Percentiles rank a stretch among this genome's conserved stretches.
Evolutionary conservation across 2,888 invertebrate species (phyloP).

Genomic region (Scaptomyza flava): DNA sequence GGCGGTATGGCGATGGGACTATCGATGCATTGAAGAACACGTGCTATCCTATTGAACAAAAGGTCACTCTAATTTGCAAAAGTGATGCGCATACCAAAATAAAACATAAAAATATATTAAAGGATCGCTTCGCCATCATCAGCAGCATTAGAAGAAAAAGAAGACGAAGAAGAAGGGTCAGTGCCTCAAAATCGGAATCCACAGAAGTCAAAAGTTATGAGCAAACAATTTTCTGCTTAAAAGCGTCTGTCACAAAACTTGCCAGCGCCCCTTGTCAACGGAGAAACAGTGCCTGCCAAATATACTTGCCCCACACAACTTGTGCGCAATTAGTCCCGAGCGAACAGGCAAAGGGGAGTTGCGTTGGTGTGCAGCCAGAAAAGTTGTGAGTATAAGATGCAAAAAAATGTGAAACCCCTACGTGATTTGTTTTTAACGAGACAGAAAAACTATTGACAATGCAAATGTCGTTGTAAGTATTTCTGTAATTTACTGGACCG

Average conservation of each 20-base stretch:
- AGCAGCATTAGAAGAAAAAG: background rate
- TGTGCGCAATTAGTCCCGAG: slow-evolving; percentile 66
- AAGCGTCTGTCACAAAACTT: slow-evolving; percentile 78
- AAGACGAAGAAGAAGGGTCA: slow-evolving; percentile 4
- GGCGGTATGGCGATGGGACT: background rate
- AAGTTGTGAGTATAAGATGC: slow-evolving; percentile 42
- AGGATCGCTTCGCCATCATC: background rate
- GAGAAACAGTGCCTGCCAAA: slow-evolving; percentile 40
- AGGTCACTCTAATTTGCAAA: background rate
- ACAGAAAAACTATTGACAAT: slow-evolving; percentile 74
- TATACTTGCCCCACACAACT: slow-evolving; percentile 59
- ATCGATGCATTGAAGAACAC: background rate
- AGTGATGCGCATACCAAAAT: background rate
- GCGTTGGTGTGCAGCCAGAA: slow-evolving; percentile 25
- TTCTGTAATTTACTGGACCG: slow-evolving; percentile 45
- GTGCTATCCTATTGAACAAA: background rate
- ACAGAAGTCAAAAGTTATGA: slow-evolving; percentile 69
- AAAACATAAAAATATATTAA: background rate
- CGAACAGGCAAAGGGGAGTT: too few relatives aligned
- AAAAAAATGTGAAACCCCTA: slow-evolving; percentile 40
- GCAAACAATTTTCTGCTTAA: slow-evolving; percentile 80
- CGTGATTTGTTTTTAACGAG: slow-evolving; percentile 79
- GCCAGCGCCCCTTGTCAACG: slow-evolving; percentile 63
- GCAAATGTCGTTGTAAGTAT: slow-evolving; percentile 63
- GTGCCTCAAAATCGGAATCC: slow-evolving; percentile 9